Evolutionary conservation across 2,797 vertebrate species (phyloP).

Genomic region (Smutsia temminckii): DNA sequence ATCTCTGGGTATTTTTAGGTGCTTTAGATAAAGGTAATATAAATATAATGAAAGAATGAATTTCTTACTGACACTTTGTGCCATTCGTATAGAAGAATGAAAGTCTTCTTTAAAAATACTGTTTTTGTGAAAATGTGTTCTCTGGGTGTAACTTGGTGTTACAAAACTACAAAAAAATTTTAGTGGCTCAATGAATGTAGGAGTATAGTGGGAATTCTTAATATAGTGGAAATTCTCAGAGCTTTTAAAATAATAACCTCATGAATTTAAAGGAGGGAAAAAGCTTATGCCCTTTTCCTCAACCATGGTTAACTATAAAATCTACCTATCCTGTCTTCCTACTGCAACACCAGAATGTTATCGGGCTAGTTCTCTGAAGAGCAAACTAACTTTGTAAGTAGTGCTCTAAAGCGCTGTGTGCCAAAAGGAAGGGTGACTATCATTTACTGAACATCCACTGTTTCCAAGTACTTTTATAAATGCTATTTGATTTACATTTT

Average conservation of each 20-base stretch:
- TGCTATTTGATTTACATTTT: constrained; percentile 9
- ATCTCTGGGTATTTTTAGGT: constrained; percentile 69
- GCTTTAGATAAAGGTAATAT: constrained; percentile 67
- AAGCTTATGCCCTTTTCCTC: neutral
- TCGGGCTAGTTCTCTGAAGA: neutral
- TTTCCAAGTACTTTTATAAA: neutral
- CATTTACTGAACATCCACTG: neutral
- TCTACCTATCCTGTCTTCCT: neutral
- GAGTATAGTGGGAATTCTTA: neutral
- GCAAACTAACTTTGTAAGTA: neutral
- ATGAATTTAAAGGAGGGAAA: neutral
- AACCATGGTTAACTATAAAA: neutral
- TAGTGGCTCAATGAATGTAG: constrained; percentile 26
- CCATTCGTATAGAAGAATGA: constrained; percentile 48
- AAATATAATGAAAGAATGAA: constrained; percentile 66
- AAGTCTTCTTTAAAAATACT: constrained; percentile 53
- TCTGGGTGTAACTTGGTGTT: neutral
- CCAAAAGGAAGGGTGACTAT: neutral
- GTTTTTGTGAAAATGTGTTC: constrained; percentile 27
- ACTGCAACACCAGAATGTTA: neutral
- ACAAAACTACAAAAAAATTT: constrained; percentile 6
- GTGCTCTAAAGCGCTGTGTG: neutral
- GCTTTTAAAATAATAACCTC: neutral
- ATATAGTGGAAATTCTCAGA: constrained; percentile 26
- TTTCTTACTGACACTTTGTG: constrained; percentile 62